Percentiles rank a stretch among this genome's conserved stretches.
Evolutionary conservation across 2,888 invertebrate genomes (phyloP).

Genomic region (Muschampia plurimacula): DNA sequence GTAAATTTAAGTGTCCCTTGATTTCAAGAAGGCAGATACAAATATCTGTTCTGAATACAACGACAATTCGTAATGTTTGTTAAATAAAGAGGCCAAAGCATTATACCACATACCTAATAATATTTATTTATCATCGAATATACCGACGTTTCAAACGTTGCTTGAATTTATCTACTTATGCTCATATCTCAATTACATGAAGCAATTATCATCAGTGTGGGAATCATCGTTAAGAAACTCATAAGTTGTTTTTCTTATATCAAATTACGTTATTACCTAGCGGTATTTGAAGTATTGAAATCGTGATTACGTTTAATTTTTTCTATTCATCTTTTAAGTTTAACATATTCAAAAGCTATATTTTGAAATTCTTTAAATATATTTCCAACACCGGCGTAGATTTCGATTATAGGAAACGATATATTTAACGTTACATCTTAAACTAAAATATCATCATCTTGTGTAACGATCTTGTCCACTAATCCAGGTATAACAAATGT

Average conservation of each 20-base stretch:
- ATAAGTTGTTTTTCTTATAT: constrained; percentile 32
- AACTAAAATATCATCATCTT: constrained; percentile 13
- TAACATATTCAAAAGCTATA: not conserved
- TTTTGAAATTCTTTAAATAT: not conserved
- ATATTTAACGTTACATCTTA: not conserved
- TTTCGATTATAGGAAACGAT: not conserved
- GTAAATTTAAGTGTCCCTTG: too few relatives aligned
- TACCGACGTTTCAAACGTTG: not conserved
- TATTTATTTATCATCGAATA: not conserved
- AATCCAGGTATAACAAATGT: constrained; percentile 35
- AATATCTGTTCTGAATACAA: constrained; percentile 13
- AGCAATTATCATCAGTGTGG: constrained; percentile 37
- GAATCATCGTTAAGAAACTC: constrained; percentile 37
- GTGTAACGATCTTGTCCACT: constrained; percentile 27
- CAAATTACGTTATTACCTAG: constrained; percentile 32
- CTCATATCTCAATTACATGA: constrained; percentile 35
- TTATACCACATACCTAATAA: not conserved
- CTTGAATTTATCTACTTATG: constrained; percentile 18
- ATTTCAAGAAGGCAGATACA: constrained; percentile 24
- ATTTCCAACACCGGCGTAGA: not conserved
- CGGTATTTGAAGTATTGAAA: constrained; percentile 22
- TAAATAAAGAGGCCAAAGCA: not conserved
- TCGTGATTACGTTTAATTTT: constrained; percentile 25
- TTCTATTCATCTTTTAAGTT: not conserved
- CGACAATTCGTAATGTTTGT: not conserved